Percentiles rank a stretch among this genome's conserved stretches.
Evolutionary conservation across 2,888 invertebrate species (phyloP).

Genomic region (Athalia circularis): DNA sequence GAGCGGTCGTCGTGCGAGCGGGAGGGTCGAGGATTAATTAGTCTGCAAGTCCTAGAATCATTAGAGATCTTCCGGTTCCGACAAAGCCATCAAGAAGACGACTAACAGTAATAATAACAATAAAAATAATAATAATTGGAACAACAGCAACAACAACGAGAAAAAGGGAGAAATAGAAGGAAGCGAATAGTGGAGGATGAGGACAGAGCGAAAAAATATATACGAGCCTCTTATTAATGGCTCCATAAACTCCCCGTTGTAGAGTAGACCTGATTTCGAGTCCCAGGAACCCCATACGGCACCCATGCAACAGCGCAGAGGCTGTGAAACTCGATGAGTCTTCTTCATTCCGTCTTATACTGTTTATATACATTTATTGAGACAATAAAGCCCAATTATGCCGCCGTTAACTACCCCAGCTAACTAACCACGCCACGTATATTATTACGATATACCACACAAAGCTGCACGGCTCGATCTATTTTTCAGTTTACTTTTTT

Average conservation of each 20-base stretch:
- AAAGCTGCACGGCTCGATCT: slow-evolving; percentile 8
- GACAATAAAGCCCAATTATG: slow-evolving; percentile 72
- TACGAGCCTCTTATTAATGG: slow-evolving; percentile 38
- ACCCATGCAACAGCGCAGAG: no score
- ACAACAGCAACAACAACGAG: neutral
- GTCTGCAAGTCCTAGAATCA: slow-evolving; percentile 37
- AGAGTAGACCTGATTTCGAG: slow-evolving; percentile 65
- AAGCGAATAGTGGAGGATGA: neutral
- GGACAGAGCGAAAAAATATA: no score
- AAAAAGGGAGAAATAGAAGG: neutral
- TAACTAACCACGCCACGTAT: slow-evolving; percentile 64
- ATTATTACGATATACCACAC: no score
- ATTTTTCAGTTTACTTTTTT: slow-evolving; percentile 9
- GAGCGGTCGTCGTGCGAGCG: neutral
- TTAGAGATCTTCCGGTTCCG: slow-evolving; percentile 46
- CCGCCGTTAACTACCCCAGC: slow-evolving; percentile 58
- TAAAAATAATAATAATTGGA: neutral
- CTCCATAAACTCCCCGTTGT: slow-evolving; percentile 32
- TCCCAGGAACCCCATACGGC: slow-evolving; percentile 60
- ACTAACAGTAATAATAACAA: neutral
- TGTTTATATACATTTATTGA: slow-evolving; percentile 69
- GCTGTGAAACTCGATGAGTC: neutral
- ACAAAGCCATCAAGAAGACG: slow-evolving; percentile 32
- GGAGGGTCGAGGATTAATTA: slow-evolving; percentile 29
- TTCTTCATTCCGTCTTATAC: slow-evolving; percentile 1